Conservation (phyloP, 2,113 vertebrate genomes). For the Percina caprodes region DNA sequence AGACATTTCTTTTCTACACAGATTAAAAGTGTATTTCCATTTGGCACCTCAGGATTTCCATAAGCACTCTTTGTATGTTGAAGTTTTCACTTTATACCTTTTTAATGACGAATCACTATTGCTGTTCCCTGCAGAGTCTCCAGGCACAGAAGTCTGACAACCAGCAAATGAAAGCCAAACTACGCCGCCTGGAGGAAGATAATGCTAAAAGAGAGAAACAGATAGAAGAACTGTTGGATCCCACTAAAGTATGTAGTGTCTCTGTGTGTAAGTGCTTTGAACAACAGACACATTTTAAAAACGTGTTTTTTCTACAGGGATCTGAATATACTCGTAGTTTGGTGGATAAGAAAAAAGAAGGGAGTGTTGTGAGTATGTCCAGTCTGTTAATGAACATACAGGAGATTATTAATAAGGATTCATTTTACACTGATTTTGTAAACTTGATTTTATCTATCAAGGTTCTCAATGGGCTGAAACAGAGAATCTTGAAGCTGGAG, state of each 20-base stretch:
- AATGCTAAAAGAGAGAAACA: slow-evolving; percentile 91
- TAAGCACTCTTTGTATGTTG: not conserved
- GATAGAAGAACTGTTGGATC: slow-evolving; percentile 92
- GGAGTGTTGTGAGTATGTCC: slow-evolving; percentile 86
- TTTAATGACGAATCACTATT: not conserved
- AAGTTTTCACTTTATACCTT: not conserved
- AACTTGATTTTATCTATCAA: slow-evolving; percentile 71
- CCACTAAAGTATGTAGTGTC: slow-evolving; percentile 80
- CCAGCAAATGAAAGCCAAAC: slow-evolving; percentile 89
- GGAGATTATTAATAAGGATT: not conserved
- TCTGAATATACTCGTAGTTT: slow-evolving; percentile 86
- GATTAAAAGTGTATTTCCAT: not conserved
- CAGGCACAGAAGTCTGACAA: slow-evolving; percentile 89
- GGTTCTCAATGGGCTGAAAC: slow-evolving; percentile 90
- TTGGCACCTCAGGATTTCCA: not conserved
- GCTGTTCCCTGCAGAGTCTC: slow-evolving; percentile 81
- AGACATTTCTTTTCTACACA: not conserved
- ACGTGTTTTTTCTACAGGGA: slow-evolving; percentile 76
- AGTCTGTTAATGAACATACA: not conserved
- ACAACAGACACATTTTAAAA: not conserved
- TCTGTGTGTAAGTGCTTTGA: not conserved
- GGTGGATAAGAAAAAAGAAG: slow-evolving; percentile 86
- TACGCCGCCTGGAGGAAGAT: slow-evolving; percentile 91
- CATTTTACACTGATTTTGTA: not conserved
- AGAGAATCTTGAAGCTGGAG: slow-evolving; percentile 91